Evolutionary conservation across 2,113 vertebrate genomes (phyloP).

Genomic region (Podiceps cristatus): DNA sequence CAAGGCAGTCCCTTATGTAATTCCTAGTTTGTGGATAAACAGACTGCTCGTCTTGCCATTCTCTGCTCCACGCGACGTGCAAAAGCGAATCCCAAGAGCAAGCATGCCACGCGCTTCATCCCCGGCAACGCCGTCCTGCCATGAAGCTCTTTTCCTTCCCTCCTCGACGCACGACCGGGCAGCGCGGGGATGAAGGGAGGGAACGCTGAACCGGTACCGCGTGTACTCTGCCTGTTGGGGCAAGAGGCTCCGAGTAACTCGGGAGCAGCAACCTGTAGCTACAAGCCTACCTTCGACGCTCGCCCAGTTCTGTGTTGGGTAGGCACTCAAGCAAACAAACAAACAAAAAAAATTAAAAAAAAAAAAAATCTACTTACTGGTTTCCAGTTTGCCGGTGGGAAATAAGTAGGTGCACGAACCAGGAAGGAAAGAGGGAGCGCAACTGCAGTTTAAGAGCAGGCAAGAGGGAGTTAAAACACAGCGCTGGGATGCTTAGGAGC

Average conservation of each 20-base stretch:
- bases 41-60: not conserved
- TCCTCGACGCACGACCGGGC: not conserved
- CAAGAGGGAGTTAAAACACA: not conserved
- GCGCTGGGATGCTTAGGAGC: not conserved
- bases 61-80: accelerated
- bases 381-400: not conserved
- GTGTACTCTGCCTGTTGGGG: constrained; percentile 14
- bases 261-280: constrained; percentile 41
- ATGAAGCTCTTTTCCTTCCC: not conserved
- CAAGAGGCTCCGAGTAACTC: not conserved
- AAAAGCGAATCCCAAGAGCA: not conserved
- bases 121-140: not conserved
- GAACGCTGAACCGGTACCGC: not conserved
- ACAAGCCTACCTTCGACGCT: not conserved
- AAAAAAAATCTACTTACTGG: not conserved
- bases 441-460: not conserved
- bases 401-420: not conserved
- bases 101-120: not conserved
- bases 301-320: not conserved
- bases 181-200: not conserved
- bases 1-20: not conserved
- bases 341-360: no score
- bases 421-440: not conserved
- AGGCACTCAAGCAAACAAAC: not conserved
- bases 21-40: not conserved